These are phyloP conservation scores for Anoplopoma fimbria DNA, from an alignment of 2,113 vertebrate genomes.

Conservation along the genomic window DNA sequence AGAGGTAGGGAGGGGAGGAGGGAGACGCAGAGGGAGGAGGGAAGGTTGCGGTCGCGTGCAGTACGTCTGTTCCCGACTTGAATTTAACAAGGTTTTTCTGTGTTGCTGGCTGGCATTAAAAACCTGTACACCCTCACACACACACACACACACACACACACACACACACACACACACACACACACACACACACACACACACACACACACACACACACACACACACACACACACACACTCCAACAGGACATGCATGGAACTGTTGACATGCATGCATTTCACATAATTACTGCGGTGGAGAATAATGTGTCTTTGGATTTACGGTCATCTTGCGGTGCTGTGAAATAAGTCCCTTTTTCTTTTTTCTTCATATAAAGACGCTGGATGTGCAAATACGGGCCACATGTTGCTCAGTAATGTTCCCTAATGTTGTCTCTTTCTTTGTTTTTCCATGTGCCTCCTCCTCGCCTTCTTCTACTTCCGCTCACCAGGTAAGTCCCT, in stretches of 20 bases:
- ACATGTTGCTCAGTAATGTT: constrained; percentile 67
- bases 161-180: constrained; percentile 2
- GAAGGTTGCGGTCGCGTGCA: constrained; percentile 57
- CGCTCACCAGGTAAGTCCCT: constrained; percentile 77
- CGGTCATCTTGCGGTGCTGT: constrained; percentile 67
- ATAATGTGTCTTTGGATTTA: constrained; percentile 78
- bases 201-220: constrained; percentile 4
- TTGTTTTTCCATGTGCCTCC: constrained; percentile 62
- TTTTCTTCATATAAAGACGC: constrained; percentile 71
- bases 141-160: constrained; percentile 13
- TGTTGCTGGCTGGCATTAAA: constrained; percentile 73
- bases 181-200: constrained; percentile 21
- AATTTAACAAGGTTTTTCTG: constrained; percentile 75
- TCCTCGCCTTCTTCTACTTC: constrained; percentile 25
- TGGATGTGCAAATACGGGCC: constrained; percentile 67
- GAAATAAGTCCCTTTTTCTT: constrained; percentile 66
- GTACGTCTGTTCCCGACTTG: constrained; percentile 71
- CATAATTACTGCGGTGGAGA: constrained; percentile 74
- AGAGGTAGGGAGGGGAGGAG: constrained; percentile 9
- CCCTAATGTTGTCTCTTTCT: constrained; percentile 62
- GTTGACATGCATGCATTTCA: constrained; percentile 76
- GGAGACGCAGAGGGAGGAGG: constrained; percentile 58
- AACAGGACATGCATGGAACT: constrained; percentile 47
- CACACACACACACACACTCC: constrained; percentile 20
- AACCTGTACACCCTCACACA: constrained; percentile 51